Conservation (phyloP, 1,140 invertebrate species). For the Protaetia brevitarsis region DNA sequence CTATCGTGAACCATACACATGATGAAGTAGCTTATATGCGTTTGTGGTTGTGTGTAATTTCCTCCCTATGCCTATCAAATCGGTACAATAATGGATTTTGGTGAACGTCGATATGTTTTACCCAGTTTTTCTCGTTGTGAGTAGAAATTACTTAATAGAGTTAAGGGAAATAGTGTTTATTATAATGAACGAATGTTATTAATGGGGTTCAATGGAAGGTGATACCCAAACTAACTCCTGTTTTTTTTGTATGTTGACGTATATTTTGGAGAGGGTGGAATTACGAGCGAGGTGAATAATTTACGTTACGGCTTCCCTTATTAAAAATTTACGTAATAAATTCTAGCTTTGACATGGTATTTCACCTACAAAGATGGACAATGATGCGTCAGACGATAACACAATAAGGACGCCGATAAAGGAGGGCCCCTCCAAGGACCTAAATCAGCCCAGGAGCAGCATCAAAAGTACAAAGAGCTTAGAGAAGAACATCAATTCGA, state of each 20-base stretch:
- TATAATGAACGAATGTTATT: not conserved
- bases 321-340: not conserved
- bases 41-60: no score
- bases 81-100: no score
- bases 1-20: no score
- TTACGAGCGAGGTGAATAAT: not conserved
- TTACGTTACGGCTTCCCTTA: not conserved
- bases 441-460: constrained; percentile 41
- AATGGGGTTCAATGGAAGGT: not conserved
- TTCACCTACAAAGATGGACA: not conserved
- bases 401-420: constrained; percentile 36
- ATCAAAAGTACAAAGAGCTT: constrained; percentile 44
- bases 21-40: no score
- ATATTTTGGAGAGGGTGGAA: not conserved
- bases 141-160: no score
- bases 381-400: constrained; percentile 30
- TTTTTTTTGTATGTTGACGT: not conserved
- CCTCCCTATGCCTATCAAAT: no score
- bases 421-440: constrained; percentile 44
- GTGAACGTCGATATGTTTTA: no score
- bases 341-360: constrained; percentile 5
- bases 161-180: not conserved
- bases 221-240: not conserved
- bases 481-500: constrained; percentile 39
- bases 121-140: no score